Percentiles rank a stretch among this genome's conserved stretches.
Conservation (phyloP, 2,888 invertebrate genomes). For the Xestia rhomboidea region DNA sequence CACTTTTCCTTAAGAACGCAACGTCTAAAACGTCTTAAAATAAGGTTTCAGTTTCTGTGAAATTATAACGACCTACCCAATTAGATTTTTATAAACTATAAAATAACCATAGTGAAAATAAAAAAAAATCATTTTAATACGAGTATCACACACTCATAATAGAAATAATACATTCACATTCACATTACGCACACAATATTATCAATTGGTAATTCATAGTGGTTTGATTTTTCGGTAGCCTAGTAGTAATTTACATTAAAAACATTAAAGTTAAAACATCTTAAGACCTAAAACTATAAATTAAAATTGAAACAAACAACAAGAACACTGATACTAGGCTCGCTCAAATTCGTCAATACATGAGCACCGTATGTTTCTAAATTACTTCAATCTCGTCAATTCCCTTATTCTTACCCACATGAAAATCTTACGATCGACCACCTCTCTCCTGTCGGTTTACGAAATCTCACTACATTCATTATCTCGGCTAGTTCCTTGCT, state of each 20-base stretch:
- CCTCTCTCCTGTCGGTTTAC: neutral
- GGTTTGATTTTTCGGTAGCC: neutral
- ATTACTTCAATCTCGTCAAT: too few relatives aligned
- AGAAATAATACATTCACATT: too few relatives aligned
- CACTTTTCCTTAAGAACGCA: neutral
- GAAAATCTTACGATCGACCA: neutral
- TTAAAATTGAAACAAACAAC: neutral
- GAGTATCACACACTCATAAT: too few relatives aligned
- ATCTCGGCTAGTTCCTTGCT: neutral
- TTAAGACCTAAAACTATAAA: neutral
- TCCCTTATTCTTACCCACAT: too few relatives aligned
- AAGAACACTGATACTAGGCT: neutral
- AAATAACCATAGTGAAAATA: too few relatives aligned
- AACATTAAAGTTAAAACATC: neutral
- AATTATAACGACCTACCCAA: conserved; percentile 7
- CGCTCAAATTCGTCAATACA: neutral
- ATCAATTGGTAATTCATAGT: too few relatives aligned
- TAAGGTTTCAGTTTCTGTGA: conserved; percentile 34
- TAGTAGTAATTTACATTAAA: neutral
- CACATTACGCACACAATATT: too few relatives aligned
- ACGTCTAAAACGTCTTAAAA: conserved; percentile 6
- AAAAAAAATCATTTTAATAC: too few relatives aligned
- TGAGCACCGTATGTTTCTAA: neutral
- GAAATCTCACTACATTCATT: neutral
- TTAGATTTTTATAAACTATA: too few relatives aligned